These are phyloP conservation scores for Gasterosteus nipponicus DNA, from an alignment of 2,113 vertebrate genomes.

Conservation along the genomic window DNA sequence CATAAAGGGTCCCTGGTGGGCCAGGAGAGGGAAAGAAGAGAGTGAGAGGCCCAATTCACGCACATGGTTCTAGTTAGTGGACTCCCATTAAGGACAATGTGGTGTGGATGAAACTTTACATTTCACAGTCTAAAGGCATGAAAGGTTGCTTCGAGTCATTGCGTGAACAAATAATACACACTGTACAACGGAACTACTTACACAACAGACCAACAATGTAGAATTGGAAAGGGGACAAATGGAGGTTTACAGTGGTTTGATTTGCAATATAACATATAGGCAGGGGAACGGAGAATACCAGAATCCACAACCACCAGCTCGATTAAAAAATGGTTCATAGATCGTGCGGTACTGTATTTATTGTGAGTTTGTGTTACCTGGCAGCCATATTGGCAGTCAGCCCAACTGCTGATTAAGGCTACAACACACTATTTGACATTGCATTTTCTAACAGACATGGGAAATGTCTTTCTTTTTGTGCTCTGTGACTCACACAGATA, in stretches of 20 bases:
- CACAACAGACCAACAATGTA: constrained; percentile 5
- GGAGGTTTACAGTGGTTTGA: constrained; percentile 35
- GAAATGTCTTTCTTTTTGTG: neutral
- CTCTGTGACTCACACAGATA: neutral
- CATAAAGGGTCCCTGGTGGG: constrained; percentile 47
- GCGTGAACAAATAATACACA: constrained; percentile 20
- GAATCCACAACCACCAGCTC: neutral
- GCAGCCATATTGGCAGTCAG: neutral
- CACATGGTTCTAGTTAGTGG: constrained; percentile 77
- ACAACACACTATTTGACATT: neutral
- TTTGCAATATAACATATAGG: constrained; percentile 14
- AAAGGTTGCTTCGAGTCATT: constrained; percentile 52
- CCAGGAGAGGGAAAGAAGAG: constrained; percentile 21
- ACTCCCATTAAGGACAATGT: constrained; percentile 64
- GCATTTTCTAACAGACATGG: neutral
- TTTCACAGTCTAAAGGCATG: constrained; percentile 78
- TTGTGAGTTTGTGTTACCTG: neutral
- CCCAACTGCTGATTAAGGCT: neutral
- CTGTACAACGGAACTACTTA: constrained; percentile 13
- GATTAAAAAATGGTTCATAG: neutral
- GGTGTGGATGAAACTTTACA: constrained; percentile 71
- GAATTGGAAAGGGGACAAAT: constrained; percentile 1
- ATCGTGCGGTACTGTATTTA: neutral
- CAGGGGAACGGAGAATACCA: neutral
- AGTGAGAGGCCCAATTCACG: constrained; percentile 51